These are phyloP conservation scores for Atractosteus spatula DNA, from an alignment of 2,113 vertebrate genomes.

Conservation along the genomic window DNA sequence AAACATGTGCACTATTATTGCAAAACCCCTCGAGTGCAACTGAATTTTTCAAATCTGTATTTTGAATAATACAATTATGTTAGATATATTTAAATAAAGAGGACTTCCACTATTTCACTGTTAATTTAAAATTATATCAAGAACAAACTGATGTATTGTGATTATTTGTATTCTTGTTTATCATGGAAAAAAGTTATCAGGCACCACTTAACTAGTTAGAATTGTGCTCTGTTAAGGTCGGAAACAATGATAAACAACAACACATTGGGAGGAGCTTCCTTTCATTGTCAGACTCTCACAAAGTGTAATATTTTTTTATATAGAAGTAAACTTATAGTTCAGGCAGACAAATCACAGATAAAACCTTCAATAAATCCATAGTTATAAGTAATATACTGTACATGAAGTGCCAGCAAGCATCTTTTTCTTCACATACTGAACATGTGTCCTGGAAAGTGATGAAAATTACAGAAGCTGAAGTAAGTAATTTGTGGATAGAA, in stretches of 20 bases:
- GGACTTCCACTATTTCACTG: not conserved
- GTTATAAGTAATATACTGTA: conserved; percentile 30
- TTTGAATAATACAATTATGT: no score
- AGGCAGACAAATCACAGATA: conserved; percentile 34
- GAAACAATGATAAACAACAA: not conserved
- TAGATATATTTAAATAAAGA: not conserved
- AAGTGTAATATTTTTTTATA: conserved; percentile 50
- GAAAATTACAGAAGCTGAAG: no score
- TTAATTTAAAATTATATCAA: not conserved
- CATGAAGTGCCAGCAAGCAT: not conserved
- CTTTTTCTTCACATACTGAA: not conserved
- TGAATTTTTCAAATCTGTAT: no score
- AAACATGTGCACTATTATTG: no score
- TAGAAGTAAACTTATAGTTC: conserved; percentile 50
- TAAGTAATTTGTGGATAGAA: no score
- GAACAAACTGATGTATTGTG: no score
- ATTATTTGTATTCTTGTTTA: not conserved
- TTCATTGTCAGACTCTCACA: conserved; percentile 43
- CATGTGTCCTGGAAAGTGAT: not conserved
- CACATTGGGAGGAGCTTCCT: not conserved
- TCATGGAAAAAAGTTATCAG: not conserved
- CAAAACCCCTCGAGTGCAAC: no score
- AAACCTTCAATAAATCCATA: conserved; percentile 55
- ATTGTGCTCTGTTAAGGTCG: no score
- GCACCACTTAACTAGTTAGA: not conserved